Evolutionary conservation across 1,140 invertebrate species (phyloP).

Genomic region (Drosophila bifasciata): DNA sequence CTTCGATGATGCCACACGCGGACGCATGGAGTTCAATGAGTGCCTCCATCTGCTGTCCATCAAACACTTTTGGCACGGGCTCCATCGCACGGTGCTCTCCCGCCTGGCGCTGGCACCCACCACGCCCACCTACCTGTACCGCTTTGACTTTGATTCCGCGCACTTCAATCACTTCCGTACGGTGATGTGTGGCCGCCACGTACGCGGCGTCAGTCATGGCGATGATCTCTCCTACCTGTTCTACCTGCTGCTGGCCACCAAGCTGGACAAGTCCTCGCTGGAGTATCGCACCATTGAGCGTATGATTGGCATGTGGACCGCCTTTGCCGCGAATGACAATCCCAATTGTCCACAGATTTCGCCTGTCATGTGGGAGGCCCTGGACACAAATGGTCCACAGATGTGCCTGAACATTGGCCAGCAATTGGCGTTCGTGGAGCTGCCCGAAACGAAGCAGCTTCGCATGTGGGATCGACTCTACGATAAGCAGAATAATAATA

Average conservation of each 20-base stretch:
- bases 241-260: conserved; percentile 80
- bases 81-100: conserved; percentile 68
- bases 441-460: conserved; percentile 82
- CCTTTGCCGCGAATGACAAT: conserved; percentile 79
- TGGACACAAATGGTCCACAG: conserved; percentile 29
- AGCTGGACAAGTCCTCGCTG: conserved; percentile 67
- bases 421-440: conserved; percentile 60
- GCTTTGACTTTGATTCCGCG: conserved; percentile 83
- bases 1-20: conserved; percentile 54
- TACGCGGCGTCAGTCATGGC: conserved; percentile 85
- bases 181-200: conserved; percentile 71
- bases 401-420: conserved; percentile 83
- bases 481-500: conserved; percentile 22
- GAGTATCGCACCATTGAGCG: conserved; percentile 79
- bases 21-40: conserved; percentile 55
- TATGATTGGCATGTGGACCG: conserved; percentile 81
- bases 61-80: conserved; percentile 77
- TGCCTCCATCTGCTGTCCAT: conserved; percentile 65
- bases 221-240: conserved; percentile 89
- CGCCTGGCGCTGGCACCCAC: conserved; percentile 61
- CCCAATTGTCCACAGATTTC: conserved; percentile 57
- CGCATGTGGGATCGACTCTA: conserved; percentile 83
- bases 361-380: conserved; percentile 45
- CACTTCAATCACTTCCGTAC: conserved; percentile 68
- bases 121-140: conserved; percentile 84